Evolutionary conservation across 1,140 invertebrate genomes (phyloP).

Genomic region (Lepidurus couesii): DNA sequence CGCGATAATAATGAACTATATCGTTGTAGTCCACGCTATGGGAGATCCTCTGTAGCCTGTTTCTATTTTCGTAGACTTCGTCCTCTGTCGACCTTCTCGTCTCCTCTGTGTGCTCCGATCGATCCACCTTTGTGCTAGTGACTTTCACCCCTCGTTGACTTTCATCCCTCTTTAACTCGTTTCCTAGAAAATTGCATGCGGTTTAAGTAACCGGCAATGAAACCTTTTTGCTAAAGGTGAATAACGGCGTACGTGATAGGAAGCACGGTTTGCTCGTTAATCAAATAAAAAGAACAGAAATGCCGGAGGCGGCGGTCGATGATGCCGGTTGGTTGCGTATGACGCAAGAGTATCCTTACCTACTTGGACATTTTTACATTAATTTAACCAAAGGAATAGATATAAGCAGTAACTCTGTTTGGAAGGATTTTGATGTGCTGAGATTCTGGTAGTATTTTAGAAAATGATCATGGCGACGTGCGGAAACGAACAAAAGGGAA

Average conservation of each 20-base stretch:
- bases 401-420: too few relatives aligned
- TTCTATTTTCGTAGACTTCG: neutral
- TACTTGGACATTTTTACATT: too few relatives aligned
- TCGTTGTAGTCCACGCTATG: neutral
- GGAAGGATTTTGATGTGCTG: too few relatives aligned
- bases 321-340: neutral
- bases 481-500: neutral
- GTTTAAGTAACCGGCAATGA: neutral
- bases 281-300: neutral
- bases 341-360: neutral
- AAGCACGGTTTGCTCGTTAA: neutral
- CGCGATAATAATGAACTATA: neutral
- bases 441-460: too few relatives aligned
- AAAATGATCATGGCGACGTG: too few relatives aligned
- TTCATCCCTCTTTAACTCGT: neutral
- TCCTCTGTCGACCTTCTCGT: constrained; percentile 7
- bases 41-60: neutral
- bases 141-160: neutral
- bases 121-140: neutral
- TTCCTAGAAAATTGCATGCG: neutral
- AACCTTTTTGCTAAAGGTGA: neutral
- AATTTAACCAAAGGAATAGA: too few relatives aligned
- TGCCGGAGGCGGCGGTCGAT: neutral
- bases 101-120: neutral
- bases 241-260: neutral